phyloP scores from a whole-genome alignment of 2,113 vertebrate species.

The Etheostoma cragini region DNA sequence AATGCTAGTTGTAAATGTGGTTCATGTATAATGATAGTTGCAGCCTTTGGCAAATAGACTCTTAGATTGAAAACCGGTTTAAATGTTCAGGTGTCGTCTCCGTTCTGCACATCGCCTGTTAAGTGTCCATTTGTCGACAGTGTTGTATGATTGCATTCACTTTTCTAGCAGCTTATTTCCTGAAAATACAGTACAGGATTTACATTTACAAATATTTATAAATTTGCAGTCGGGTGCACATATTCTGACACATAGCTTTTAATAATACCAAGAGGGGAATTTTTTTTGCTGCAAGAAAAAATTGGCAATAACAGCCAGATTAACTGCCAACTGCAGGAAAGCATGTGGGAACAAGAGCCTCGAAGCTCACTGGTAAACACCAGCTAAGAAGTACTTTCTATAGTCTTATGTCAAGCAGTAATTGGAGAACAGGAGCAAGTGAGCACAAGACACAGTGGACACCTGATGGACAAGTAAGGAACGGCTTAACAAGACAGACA shows the following conservation, averaged over 20 bases:
- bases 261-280: not conserved
- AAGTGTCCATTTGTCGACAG: not conserved
- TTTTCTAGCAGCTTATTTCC: not conserved
- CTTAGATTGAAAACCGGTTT: not conserved
- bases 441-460: not conserved
- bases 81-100: not conserved
- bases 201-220: not conserved
- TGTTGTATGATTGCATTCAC: not conserved
- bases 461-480: conserved; percentile 7
- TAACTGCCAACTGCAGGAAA: not conserved
- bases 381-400: not conserved
- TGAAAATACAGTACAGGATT: not conserved
- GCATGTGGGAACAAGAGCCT: no score
- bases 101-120: not conserved
- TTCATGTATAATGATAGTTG: not conserved
- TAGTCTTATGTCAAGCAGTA: not conserved
- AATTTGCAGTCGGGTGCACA: not conserved
- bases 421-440: not conserved
- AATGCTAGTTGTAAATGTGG: no score
- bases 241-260: not conserved
- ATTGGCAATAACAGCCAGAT: not conserved
- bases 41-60: not conserved
- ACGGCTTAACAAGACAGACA: not conserved
- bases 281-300: not conserved
- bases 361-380: not conserved